Conservation (phyloP, 1,140 invertebrate species). For the Drosophila teissieri region DNA sequence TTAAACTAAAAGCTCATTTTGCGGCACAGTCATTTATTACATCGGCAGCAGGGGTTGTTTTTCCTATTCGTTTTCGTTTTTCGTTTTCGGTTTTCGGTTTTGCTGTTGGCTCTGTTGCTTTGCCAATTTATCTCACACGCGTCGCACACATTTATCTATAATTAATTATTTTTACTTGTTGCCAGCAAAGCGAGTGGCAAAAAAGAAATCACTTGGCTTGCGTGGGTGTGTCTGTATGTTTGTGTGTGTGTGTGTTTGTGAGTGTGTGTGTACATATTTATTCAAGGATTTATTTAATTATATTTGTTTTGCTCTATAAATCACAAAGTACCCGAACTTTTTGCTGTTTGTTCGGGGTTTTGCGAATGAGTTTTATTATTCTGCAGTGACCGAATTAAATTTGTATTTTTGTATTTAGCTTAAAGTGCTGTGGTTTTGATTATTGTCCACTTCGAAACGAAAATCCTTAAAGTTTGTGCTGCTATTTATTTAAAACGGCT, state of each 20-base stretch:
- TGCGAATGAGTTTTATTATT: conserved; percentile 1
- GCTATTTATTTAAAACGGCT: no score
- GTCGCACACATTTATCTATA: conserved; percentile 77
- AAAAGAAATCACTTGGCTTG: conserved; percentile 57
- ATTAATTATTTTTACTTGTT: conserved; percentile 83
- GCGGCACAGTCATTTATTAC: conserved; percentile 76
- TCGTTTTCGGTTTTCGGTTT: neutral
- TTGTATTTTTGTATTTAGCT: conserved; percentile 25
- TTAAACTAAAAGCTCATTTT: conserved; percentile 83
- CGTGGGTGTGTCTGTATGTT: conserved; percentile 6
- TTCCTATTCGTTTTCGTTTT: conserved; percentile 5
- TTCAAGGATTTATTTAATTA: conserved; percentile 57
- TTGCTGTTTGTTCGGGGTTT: neutral
- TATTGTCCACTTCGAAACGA: neutral
- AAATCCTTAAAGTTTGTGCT: neutral
- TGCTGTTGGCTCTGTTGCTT: conserved; percentile 24
- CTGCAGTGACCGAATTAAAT: conserved; percentile 19
- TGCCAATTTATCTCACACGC: conserved; percentile 65
- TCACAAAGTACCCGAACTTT: conserved; percentile 32
- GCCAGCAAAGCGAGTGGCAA: conserved; percentile 51
- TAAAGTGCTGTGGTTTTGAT: conserved; percentile 14
- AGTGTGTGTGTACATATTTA: conserved; percentile 31
- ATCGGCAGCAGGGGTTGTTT: conserved; percentile 32
- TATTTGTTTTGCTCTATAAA: conserved; percentile 50
- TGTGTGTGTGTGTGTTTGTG: conserved; percentile 11